These are phyloP conservation scores for Platorchestia sp. DNA, from an alignment of 1,140 invertebrate species.

Conservation along the genomic window DNA sequence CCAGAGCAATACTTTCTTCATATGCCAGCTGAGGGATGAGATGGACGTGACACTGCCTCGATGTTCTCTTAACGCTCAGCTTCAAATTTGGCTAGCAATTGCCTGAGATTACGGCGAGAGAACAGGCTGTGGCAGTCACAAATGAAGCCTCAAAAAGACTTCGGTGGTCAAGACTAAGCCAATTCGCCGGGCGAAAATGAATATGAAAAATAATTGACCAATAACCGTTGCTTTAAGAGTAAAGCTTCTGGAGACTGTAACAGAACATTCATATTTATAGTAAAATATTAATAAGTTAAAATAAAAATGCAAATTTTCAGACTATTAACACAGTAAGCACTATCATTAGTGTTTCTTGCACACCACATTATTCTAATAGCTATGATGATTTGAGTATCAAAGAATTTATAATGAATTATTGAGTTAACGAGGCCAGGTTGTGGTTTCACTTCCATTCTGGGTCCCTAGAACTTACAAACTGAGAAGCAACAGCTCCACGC, in stretches of 20 bases:
- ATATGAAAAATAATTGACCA: background rate
- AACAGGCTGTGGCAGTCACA: background rate
- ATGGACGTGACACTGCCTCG: background rate
- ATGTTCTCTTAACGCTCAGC: background rate
- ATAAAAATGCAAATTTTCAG: background rate
- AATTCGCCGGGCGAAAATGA: background rate
- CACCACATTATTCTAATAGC: too few relatives aligned
- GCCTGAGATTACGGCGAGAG: background rate
- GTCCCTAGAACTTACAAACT: too few relatives aligned
- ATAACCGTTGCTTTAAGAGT: background rate
- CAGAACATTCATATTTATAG: background rate
- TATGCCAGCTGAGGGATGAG: background rate
- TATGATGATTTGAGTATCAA: too few relatives aligned
- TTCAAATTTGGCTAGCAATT: background rate
- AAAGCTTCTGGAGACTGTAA: background rate
- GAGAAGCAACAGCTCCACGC: too few relatives aligned
- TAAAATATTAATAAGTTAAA: background rate
- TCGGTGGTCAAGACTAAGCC: background rate
- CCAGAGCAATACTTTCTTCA: background rate
- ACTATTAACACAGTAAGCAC: too few relatives aligned
- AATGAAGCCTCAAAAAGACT: background rate
- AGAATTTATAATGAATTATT: too few relatives aligned
- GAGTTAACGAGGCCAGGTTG: too few relatives aligned
- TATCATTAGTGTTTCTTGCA: too few relatives aligned
- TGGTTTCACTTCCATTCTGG: too few relatives aligned